phyloP scores from a whole-genome alignment of 2,888 invertebrate species.

The Chelonus formosanus region DNA sequence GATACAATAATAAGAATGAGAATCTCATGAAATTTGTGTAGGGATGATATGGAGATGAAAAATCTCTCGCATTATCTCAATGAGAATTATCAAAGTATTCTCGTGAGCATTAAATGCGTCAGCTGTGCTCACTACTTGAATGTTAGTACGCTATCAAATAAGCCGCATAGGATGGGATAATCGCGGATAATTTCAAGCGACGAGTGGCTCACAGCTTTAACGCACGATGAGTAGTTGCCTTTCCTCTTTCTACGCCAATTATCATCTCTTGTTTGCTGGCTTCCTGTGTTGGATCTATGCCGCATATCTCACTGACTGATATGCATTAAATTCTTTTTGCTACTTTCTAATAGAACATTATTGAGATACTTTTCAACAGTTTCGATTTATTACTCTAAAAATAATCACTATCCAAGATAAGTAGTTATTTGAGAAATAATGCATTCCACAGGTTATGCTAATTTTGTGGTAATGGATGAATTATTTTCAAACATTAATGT shows the following conservation, averaged over 20 bases:
- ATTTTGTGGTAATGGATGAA: no score
- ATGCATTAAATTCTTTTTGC: conserved; percentile 12
- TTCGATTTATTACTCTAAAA: background rate
- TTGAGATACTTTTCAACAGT: conserved; percentile 4
- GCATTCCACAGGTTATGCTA: no score
- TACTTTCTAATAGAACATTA: background rate
- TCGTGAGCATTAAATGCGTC: conserved; percentile 9
- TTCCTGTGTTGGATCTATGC: background rate
- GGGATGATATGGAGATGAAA: background rate
- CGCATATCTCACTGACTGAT: conserved; percentile 11
- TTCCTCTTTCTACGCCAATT: conserved; percentile 18
- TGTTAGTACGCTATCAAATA: conserved; percentile 11
- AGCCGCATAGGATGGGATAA: conserved; percentile 22
- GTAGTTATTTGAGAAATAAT: no score
- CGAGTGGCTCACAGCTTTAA: conserved; percentile 10
- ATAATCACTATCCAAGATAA: no score
- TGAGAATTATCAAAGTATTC: conserved; percentile 17
- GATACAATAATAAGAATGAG: background rate
- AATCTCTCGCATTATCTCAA: background rate
- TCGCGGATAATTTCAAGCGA: conserved; percentile 21
- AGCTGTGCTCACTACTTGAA: conserved; percentile 22
- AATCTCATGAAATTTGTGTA: background rate
- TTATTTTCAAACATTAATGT: no score
- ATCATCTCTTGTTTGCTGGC: conserved; percentile 24
- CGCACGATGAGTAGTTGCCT: conserved; percentile 13